phyloP scores from a whole-genome alignment of 1,140 invertebrate genomes.

The Campoletis sonorensis region DNA sequence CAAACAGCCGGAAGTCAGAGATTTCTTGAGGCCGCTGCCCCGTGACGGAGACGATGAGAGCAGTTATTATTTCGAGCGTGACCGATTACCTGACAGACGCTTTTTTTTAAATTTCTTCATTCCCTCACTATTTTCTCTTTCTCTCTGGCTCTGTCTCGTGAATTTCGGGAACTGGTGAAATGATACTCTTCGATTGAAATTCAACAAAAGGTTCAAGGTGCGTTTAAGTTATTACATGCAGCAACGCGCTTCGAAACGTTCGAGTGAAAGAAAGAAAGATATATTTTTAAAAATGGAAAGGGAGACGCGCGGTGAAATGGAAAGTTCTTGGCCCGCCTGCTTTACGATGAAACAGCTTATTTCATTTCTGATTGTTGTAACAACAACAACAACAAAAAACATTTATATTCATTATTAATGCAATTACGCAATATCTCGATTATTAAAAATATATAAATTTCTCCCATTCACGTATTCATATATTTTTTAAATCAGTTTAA shows the following conservation, averaged over 20 bases:
- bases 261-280: slow-evolving; percentile 5
- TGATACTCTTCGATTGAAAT: not conserved
- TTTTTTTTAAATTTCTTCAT: not conserved
- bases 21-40: not conserved
- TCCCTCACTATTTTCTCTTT: too few species aligned
- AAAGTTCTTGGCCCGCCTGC: not conserved
- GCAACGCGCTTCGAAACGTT: not conserved
- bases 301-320: not conserved
- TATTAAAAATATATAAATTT: not conserved
- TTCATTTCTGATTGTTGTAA: not conserved
- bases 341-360: slow-evolving; percentile 8
- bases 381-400: not conserved
- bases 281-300: slow-evolving; percentile 5
- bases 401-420: not conserved
- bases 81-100: not conserved
- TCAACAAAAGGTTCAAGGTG: not conserved
- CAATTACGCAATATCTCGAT: not conserved
- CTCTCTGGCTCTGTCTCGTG: too few species aligned
- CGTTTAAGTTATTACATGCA: not conserved
- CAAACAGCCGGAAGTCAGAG: not conserved
- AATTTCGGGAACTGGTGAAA: too few species aligned
- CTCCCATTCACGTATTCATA: too few species aligned
- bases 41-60: not conserved
- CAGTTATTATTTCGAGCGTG: not conserved
- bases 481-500: too few species aligned